A percentile compares a stretch with the other conserved stretches of the same genome.
Evolutionary conservation across 2,113 vertebrate genomes (phyloP).

Genomic region (Mastomys coucha): DNA sequence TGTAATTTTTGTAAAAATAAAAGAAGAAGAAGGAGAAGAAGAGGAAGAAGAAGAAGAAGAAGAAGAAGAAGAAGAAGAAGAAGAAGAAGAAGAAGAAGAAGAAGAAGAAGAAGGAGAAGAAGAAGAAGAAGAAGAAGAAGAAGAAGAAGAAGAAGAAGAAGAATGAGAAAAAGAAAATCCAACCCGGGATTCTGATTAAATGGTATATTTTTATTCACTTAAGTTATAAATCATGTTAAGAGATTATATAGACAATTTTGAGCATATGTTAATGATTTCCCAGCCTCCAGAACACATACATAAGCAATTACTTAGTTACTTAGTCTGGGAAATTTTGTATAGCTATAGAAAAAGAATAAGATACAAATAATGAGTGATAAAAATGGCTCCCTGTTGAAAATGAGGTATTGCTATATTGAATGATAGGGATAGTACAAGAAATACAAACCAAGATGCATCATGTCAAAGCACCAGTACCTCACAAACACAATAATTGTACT

Average conservation of each 20-base stretch:
- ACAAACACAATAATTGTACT: not conserved
- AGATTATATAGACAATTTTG: not conserved
- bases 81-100: not conserved
- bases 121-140: not conserved
- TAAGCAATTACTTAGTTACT: not conserved
- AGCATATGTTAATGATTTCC: not conserved
- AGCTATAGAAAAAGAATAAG: not conserved
- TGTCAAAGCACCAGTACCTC: not conserved
- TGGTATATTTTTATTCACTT: not conserved
- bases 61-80: not conserved
- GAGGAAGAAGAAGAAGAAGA: not conserved
- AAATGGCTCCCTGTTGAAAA: not conserved
- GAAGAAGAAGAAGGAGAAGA: no score
- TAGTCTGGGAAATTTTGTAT: not conserved
- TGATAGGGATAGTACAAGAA: not conserved
- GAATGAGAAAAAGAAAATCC: not conserved
- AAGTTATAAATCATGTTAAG: not conserved
- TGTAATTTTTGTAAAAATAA: not conserved
- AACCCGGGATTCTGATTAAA: not conserved
- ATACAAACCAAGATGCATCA: not conserved
- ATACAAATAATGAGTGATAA: not conserved
- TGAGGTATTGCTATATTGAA: not conserved
- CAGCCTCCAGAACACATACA: not conserved
- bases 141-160: not conserved
- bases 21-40: no score